Percentiles rank a stretch among this genome's conserved stretches.
These are phyloP conservation scores for Tachysurus vachellii DNA, from an alignment of 2,113 vertebrate genomes.

Conservation along the genomic window DNA sequence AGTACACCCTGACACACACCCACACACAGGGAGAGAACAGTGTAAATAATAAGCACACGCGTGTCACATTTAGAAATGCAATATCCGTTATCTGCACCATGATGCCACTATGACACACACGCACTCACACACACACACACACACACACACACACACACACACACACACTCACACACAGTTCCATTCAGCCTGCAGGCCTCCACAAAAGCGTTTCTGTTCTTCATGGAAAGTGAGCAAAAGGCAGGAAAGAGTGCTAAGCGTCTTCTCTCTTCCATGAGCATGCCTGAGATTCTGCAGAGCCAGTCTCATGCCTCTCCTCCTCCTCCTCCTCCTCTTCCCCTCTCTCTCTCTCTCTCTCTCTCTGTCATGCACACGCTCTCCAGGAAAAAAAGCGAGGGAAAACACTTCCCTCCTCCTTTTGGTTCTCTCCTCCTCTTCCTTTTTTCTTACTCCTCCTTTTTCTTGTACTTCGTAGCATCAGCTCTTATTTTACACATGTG, in stretches of 20 bases:
- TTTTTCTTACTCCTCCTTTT: slow-evolving; percentile 48
- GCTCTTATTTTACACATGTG: slow-evolving; percentile 38
- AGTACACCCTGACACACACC: slow-evolving; percentile 76
- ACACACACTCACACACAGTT: slow-evolving; percentile 42
- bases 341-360: slow-evolving; percentile 47
- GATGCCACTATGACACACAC: slow-evolving; percentile 16
- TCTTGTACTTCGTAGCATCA: slow-evolving; percentile 31
- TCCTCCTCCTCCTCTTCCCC: not conserved
- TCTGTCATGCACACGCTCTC: slow-evolving; percentile 28
- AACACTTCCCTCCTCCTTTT: slow-evolving; percentile 52
- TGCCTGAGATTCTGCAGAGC: slow-evolving; percentile 68
- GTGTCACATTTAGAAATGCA: slow-evolving; percentile 29
- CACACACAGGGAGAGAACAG: slow-evolving; percentile 42
- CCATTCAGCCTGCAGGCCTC: slow-evolving; percentile 42
- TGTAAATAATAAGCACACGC: slow-evolving; percentile 20
- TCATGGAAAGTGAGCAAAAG: slow-evolving; percentile 40
- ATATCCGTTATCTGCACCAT: slow-evolving; percentile 27
- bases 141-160: slow-evolving; percentile 31
- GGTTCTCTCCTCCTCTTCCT: slow-evolving; percentile 50
- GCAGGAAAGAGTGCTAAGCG: slow-evolving; percentile 67
- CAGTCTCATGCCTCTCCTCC: slow-evolving; percentile 66
- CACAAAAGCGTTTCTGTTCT: slow-evolving; percentile 78
- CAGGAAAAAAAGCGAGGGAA: slow-evolving; percentile 56
- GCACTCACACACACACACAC: slow-evolving; percentile 1
- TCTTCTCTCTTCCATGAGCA: slow-evolving; percentile 66